Base-by-base conservation (phyloP, 1,140 invertebrate genomes). In the Drosophila parabipectinata region DNA sequence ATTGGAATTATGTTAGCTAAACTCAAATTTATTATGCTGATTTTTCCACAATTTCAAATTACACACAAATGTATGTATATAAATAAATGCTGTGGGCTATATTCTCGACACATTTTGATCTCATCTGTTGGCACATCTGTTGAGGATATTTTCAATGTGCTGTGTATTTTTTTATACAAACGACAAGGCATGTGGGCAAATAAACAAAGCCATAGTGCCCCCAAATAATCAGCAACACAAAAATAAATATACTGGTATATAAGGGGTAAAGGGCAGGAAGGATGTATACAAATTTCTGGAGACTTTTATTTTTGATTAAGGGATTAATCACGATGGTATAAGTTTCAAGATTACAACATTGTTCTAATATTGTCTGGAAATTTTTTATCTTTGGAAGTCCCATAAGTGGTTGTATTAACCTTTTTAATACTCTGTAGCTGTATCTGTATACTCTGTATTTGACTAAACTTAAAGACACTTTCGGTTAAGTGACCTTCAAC, bases 111-210 rank as follows among this genome's bases (percentile, higher is more conserved):
- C 60, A 67, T 53, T 68, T 64, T 71, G 64, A 82, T 34, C 66
- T 77, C 45, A 69, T 76, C 59, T 63, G 56, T 76, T 37, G 21
- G 62, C 71, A 85, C 82, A 87, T 87, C 78, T 87, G 82, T 67
- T 82, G 45, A 39, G 39, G 64, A 81, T 67, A 61, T 32, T 57
- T 63, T 63, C 18, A 69, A 57, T 73, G 14, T 52, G 45, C 56
- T 62, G 18, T 58, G 14, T 66, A 47, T 52, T 62, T 44, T 57
- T 57, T 39, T 55, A 60, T 63, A 18, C 8, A 72, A 56, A 59
- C 53, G 26, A 62, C 39, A 55, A 34, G 71, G 45, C 69, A 72
- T 73, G 37, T 56, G 60, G 55, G 50, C 62, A 71, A 79, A 79
- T 79, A 79, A 75, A 64, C 77, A 72, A 56, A 48, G 51, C 30